Conservation (phyloP, 2,888 invertebrate species). For the Chrysolina haemoptera region DNA sequence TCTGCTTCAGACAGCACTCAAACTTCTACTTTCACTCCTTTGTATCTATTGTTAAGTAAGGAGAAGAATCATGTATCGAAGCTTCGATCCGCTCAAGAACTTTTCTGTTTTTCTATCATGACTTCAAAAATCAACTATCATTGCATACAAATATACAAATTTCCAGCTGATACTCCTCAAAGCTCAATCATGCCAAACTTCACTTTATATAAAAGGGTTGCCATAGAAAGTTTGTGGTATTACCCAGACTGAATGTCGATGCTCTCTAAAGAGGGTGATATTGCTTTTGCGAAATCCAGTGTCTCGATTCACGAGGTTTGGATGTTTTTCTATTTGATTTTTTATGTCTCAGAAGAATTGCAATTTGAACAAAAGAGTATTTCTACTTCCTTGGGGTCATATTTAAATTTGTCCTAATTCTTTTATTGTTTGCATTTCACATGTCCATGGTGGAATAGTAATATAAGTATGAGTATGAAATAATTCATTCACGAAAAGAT, state of each 20-base stretch:
- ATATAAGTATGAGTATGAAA: too few species aligned
- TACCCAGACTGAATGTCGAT: constrained; percentile 33
- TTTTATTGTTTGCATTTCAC: too few species aligned
- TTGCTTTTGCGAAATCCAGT: constrained; percentile 33
- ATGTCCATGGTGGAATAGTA: too few species aligned
- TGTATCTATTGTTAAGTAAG: too few species aligned
- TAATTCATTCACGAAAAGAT: too few species aligned
- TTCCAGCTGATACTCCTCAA: not conserved
- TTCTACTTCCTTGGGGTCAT: not conserved
- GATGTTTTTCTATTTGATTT: constrained; percentile 29
- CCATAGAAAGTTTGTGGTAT: constrained; percentile 20
- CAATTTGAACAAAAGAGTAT: not conserved
- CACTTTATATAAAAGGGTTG: constrained; percentile 15
- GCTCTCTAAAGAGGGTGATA: constrained; percentile 26
- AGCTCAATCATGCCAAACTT: not conserved
- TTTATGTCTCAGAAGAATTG: too few species aligned
- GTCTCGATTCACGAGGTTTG: constrained; percentile 25
- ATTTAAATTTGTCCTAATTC: not conserved
- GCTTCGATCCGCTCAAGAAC: too few species aligned
- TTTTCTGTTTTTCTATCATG: too few species aligned
- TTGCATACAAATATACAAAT: not conserved
- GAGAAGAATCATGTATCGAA: too few species aligned
- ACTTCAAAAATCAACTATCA: not conserved
- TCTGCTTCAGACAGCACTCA: too few species aligned
- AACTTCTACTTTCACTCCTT: too few species aligned